These are phyloP conservation scores for Paratilapia polleni DNA, from an alignment of 2,113 vertebrate genomes.

Conservation along the genomic window DNA sequence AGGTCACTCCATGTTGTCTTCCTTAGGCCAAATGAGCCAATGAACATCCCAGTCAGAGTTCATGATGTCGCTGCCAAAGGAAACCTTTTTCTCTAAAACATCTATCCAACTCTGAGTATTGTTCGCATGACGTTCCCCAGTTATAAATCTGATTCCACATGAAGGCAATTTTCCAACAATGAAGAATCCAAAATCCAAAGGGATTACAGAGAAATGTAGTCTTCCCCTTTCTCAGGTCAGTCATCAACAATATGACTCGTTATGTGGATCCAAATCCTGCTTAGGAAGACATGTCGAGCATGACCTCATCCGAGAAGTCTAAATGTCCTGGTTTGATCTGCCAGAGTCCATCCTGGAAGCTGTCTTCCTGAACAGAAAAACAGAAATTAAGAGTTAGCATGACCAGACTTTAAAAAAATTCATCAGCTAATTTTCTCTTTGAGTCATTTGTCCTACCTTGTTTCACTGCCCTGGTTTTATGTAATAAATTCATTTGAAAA, in stretches of 20 bases:
- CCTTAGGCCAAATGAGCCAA: slow-evolving; percentile 32
- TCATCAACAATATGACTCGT: slow-evolving; percentile 9
- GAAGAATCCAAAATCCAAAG: slow-evolving; percentile 20
- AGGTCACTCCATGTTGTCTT: slow-evolving; percentile 52
- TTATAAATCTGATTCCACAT: slow-evolving; percentile 31
- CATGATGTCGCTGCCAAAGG: slow-evolving; percentile 37
- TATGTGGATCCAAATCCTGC: slow-evolving; percentile 5
- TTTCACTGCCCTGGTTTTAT: neutral
- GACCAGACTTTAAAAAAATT: neutral
- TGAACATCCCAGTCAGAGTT: slow-evolving; percentile 26
- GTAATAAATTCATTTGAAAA: neutral
- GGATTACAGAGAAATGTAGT: neutral
- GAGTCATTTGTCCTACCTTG: neutral
- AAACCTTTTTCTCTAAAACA: slow-evolving; percentile 14
- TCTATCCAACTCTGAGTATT: slow-evolving; percentile 35
- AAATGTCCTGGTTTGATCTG: slow-evolving; percentile 8
- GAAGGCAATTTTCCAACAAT: slow-evolving; percentile 17
- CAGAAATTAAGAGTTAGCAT: slow-evolving; percentile 26
- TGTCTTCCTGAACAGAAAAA: slow-evolving; percentile 26
- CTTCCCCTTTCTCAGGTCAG: slow-evolving; percentile 20
- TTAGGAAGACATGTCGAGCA: neutral
- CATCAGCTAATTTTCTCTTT: neutral
- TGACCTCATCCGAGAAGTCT: slow-evolving; percentile 15
- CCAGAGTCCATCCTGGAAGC: neutral
- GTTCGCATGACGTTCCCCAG: slow-evolving; percentile 32